A percentile compares a stretch with the other conserved stretches of the same genome.
These are phyloP conservation scores for Machimus rusticus DNA, from an alignment of 2,888 invertebrate species.

Conservation along the genomic window DNA sequence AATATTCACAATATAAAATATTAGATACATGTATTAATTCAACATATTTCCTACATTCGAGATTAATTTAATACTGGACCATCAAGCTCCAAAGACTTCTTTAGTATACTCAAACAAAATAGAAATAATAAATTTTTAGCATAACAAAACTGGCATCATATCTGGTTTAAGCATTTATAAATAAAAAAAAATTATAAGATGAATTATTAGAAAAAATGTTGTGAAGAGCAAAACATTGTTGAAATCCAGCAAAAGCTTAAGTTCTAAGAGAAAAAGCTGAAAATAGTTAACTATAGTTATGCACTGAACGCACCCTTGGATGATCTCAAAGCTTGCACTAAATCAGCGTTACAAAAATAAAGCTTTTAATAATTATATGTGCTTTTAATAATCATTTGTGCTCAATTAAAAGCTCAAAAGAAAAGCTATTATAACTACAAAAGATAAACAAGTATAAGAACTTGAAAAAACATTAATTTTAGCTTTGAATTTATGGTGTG, in stretches of 20 bases:
- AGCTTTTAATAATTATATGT: background rate
- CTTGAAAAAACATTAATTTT: no score
- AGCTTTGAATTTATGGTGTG: background rate
- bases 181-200: no score
- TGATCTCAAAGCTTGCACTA: background rate
- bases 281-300: background rate
- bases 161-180: no score
- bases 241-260: no score
- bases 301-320: background rate
- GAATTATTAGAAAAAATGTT: background rate
- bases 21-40: no score
- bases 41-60: no score
- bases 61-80: no score
- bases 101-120: no score
- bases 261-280: background rate
- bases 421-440: background rate
- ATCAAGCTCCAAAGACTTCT: no score
- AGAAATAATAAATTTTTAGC: no score
- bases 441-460: background rate
- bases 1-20: no score
- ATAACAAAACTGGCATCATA: no score
- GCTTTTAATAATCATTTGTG: background rate
- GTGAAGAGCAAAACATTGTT: background rate
- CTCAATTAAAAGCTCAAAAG: background rate
- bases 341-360: background rate